These are phyloP conservation scores for Vanacampus margaritifer DNA, from an alignment of 2,113 vertebrate genomes.

Conservation along the genomic window DNA sequence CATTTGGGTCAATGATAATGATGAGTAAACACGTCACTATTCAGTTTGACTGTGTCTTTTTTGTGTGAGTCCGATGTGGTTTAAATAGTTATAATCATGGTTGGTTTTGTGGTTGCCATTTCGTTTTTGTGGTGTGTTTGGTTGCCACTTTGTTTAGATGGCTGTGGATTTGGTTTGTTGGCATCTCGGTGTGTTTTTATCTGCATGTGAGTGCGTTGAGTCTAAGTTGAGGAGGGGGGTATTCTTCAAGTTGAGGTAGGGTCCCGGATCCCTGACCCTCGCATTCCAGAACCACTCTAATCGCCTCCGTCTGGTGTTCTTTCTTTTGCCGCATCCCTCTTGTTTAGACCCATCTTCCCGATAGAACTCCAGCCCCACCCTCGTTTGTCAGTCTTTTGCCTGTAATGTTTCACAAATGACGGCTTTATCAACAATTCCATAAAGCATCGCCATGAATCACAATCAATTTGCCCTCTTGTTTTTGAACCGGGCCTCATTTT, in stretches of 20 bases:
- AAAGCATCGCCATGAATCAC: conserved; percentile 28
- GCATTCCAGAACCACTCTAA: conserved; percentile 74
- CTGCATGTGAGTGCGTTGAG: conserved; percentile 22
- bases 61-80: conserved; percentile 14
- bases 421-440: conserved; percentile 20
- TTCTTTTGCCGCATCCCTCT: conserved; percentile 43
- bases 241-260: conserved; percentile 58
- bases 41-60: conserved; percentile 8
- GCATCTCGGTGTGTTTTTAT: conserved; percentile 49
- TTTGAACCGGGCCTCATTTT: conserved; percentile 13
- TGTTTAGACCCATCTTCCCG: conserved; percentile 35
- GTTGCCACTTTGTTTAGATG: conserved; percentile 47
- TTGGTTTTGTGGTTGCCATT: conserved; percentile 22
- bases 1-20: conserved; percentile 28
- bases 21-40: neutral
- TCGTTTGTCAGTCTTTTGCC: conserved; percentile 36
- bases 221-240: conserved; percentile 31
- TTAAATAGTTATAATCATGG: conserved; percentile 25
- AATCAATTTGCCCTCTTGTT: conserved; percentile 23
- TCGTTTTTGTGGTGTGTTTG: conserved; percentile 41
- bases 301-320: conserved; percentile 66
- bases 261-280: conserved; percentile 70
- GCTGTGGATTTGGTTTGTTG: conserved; percentile 46
- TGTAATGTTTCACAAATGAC: conserved; percentile 29
- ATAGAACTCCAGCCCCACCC: conserved; percentile 13